phyloP scores from a whole-genome alignment of 2,113 vertebrate species.

The Anguilla japonica region DNA sequence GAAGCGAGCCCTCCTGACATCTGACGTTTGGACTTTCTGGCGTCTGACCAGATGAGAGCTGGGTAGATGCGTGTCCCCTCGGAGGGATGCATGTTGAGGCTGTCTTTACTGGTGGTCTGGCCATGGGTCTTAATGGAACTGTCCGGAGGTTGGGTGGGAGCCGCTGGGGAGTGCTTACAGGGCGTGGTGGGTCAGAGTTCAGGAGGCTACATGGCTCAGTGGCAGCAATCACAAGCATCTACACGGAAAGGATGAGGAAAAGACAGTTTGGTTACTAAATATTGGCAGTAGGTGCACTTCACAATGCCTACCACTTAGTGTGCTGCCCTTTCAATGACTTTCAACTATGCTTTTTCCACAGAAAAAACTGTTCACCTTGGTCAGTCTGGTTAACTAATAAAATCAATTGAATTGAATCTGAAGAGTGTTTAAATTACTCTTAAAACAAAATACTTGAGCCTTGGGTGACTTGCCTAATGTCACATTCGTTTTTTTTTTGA shows the following conservation, averaged over 20 bases:
- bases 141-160: background rate
- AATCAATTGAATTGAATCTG: background rate
- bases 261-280: background rate
- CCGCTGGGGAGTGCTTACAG: background rate
- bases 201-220: constrained; percentile 62
- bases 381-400: background rate
- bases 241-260: background rate
- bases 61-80: background rate
- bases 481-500: background rate
- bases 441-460: background rate
- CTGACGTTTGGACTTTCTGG: background rate
- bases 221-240: constrained; percentile 65
- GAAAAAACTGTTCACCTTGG: background rate
- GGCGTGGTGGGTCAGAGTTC: constrained; percentile 50
- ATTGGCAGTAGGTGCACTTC: background rate
- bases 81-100: background rate
- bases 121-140: constrained; percentile 30
- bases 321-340: too few relatives aligned
- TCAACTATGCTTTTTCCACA: background rate
- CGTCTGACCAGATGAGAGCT: too few relatives aligned
- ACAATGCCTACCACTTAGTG: too few relatives aligned
- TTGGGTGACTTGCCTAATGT: background rate
- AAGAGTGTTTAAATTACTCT: background rate
- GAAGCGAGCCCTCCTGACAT: background rate
- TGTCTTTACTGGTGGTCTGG: background rate